Percentiles rank a stretch among this genome's conserved stretches.
These are phyloP conservation scores for Xiphydria camelus DNA, from an alignment of 2,888 invertebrate species.

Conservation along the genomic window DNA sequence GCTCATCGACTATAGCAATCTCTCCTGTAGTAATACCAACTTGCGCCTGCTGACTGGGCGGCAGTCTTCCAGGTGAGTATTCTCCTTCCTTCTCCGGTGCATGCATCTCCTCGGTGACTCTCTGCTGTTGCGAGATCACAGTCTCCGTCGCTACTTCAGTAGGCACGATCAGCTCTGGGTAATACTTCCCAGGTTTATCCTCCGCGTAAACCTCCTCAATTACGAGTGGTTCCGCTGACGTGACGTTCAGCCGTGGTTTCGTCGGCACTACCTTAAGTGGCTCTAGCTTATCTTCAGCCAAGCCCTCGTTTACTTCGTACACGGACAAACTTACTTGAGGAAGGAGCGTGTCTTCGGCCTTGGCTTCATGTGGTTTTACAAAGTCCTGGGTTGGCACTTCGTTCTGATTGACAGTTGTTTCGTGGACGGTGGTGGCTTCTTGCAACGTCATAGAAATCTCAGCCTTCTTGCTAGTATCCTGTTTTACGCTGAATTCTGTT, in stretches of 20 bases:
- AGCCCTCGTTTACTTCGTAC: slow-evolving; percentile 67
- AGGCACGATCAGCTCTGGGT: slow-evolving; percentile 77
- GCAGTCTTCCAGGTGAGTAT: slow-evolving; percentile 63
- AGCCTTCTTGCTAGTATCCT: slow-evolving; percentile 59
- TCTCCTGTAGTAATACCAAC: slow-evolving; percentile 66
- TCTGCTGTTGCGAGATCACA: slow-evolving; percentile 68
- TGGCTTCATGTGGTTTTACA: slow-evolving; percentile 58
- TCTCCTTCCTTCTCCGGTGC: slow-evolving; percentile 72
- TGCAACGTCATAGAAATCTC: slow-evolving; percentile 64
- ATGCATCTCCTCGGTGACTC: slow-evolving; percentile 67
- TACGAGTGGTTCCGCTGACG: slow-evolving; percentile 66
- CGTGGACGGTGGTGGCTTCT: slow-evolving; percentile 69
- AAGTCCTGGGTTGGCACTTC: slow-evolving; percentile 64
- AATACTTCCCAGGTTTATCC: slow-evolving; percentile 76
- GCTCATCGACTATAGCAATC: slow-evolving; percentile 63
- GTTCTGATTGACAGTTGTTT: slow-evolving; percentile 65
- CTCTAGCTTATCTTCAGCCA: slow-evolving; percentile 64
- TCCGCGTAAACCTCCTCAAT: slow-evolving; percentile 72
- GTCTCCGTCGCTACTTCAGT: slow-evolving; percentile 74
- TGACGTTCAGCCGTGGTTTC: slow-evolving; percentile 67
- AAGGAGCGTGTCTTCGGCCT: slow-evolving; percentile 63
- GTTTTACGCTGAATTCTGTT: slow-evolving; percentile 50
- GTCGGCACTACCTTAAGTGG: slow-evolving; percentile 59
- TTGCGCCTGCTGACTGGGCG: slow-evolving; percentile 66
- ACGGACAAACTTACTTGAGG: slow-evolving; percentile 69